A percentile compares a stretch with the other conserved stretches of the same genome.
These are phyloP conservation scores for Perodicticus potto DNA, from an alignment of 2,797 vertebrate genomes.

Conservation along the genomic window DNA sequence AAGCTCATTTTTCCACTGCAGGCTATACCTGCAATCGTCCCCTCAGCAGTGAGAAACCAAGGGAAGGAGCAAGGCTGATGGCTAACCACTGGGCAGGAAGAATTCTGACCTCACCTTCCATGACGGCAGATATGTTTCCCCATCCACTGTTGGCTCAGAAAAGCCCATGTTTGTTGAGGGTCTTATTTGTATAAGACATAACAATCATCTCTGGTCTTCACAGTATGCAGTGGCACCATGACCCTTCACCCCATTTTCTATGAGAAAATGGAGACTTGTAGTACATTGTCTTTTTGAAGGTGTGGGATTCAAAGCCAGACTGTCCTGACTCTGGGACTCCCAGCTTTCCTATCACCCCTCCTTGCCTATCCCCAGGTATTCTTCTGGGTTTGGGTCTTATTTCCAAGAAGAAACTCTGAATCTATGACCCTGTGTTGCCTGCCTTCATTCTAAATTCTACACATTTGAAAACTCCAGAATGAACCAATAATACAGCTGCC, in stretches of 20 bases:
- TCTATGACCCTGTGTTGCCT: neutral
- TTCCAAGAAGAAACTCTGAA: neutral
- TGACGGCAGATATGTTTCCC: neutral
- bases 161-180: neutral
- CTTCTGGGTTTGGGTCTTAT: neutral
- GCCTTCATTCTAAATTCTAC: neutral
- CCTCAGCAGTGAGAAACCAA: neutral
- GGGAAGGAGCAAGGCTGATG: neutral
- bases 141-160: neutral
- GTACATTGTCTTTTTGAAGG: too few relatives aligned
- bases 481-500: neutral
- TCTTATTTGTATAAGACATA: neutral
- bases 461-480: neutral
- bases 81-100: neutral
- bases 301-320: slow-evolving; percentile 17
- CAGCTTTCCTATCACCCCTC: neutral
- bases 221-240: neutral
- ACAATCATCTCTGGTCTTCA: neutral
- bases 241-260: neutral
- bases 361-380: neutral
- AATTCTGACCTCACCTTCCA: neutral
- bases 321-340: neutral
- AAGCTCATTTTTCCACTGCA: neutral
- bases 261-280: neutral
- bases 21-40: neutral